Evolutionary conservation across 2,888 invertebrate species (phyloP).

Genomic region (Ptychoptera contaminata): DNA sequence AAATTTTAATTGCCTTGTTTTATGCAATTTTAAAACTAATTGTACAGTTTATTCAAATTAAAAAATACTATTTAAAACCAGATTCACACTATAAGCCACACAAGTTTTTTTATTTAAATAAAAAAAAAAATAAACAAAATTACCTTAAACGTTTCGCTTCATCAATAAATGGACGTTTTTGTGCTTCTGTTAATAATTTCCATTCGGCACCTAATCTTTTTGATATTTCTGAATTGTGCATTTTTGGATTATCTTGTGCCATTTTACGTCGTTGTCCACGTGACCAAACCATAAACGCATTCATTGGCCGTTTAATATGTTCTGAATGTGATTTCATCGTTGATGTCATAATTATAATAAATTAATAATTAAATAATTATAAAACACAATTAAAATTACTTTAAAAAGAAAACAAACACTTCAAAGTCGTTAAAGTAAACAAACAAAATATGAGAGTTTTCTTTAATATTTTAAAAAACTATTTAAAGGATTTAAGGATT

Average conservation of each 20-base stretch:
- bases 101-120: background rate
- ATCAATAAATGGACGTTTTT: conserved; percentile 89
- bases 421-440: too few relatives aligned
- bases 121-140: conserved; percentile 17
- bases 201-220: conserved; percentile 86
- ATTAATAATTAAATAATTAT: too few relatives aligned
- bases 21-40: too few relatives aligned
- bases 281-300: conserved; percentile 96
- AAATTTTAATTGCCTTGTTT: too few relatives aligned
- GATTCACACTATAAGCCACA: background rate
- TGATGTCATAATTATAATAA: background rate
- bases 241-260: conserved; percentile 86
- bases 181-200: conserved; percentile 75
- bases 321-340: conserved; percentile 35
- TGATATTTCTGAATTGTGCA: conserved; percentile 82
- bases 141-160: conserved; percentile 80
- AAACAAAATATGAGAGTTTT: too few relatives aligned
- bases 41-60: too few relatives aligned
- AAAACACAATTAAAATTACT: too few relatives aligned
- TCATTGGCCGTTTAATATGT: conserved; percentile 93
- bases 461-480: too few relatives aligned
- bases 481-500: too few relatives aligned
- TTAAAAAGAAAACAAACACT: too few relatives aligned
- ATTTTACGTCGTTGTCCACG: conserved; percentile 83
- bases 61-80: too few relatives aligned